phyloP scores from a whole-genome alignment of 1,140 invertebrate species.

The Caenorhabditis latens region DNA sequence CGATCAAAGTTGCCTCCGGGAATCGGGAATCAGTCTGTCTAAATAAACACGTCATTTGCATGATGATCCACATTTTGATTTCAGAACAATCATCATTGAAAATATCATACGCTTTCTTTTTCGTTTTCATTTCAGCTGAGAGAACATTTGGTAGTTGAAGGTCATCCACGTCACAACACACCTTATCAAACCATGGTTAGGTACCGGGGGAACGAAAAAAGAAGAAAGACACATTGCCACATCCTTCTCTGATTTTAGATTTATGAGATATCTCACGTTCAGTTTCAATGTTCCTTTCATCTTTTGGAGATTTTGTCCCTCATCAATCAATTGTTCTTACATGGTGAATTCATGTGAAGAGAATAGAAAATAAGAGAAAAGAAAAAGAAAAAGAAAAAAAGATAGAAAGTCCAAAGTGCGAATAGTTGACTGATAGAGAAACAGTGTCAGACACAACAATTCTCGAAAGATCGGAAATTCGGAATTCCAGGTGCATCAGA shows the following conservation, averaged over 20 bases:
- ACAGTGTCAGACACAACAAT: background rate
- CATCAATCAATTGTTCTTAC: background rate
- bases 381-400: background rate
- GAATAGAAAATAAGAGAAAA: too few species aligned
- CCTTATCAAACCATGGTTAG: background rate
- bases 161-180: conserved; percentile 27
- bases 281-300: conserved; percentile 36
- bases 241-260: background rate
- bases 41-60: too few species aligned
- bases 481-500: too few species aligned
- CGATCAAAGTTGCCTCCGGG: too few species aligned
- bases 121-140: conserved; percentile 24
- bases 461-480: background rate
- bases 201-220: background rate
- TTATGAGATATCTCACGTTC: conserved; percentile 32
- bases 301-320: background rate
- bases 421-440: background rate
- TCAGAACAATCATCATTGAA: too few species aligned
- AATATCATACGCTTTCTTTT: background rate
- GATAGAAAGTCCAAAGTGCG: background rate
- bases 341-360: conserved; percentile 14
- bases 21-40: too few species aligned
- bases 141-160: background rate
- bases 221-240: background rate
- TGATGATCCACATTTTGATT: too few species aligned